Conservation (phyloP, 2,113 vertebrate genomes). For the Phoxinus phoxinus region DNA sequence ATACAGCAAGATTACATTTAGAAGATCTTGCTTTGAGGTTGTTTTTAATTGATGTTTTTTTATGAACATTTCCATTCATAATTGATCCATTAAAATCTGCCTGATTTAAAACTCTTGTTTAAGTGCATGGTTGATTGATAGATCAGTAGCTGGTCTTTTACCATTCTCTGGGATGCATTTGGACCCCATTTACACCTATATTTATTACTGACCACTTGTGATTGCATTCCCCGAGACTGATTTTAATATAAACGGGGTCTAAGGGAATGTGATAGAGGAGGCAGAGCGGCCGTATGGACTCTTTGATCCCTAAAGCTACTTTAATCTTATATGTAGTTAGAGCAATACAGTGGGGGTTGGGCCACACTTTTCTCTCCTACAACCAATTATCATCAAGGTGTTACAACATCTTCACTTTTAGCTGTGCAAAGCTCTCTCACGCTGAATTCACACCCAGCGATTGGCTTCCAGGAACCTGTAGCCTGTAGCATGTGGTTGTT, state of each 20-base stretch:
- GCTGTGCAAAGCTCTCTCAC: constrained; percentile 56
- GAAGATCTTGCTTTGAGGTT: not conserved
- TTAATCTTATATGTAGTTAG: constrained; percentile 37
- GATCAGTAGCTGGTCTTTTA: not conserved
- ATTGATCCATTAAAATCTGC: too few species aligned
- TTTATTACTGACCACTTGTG: constrained; percentile 1
- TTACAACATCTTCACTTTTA: constrained; percentile 31
- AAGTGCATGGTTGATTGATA: not conserved
- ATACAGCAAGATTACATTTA: not conserved
- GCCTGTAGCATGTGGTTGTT: constrained; percentile 48
- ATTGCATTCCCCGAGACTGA: not conserved
- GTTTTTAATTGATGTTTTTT: too few species aligned
- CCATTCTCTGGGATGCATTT: not conserved
- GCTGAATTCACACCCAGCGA: constrained; percentile 44
- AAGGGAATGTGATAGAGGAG: constrained; percentile 11
- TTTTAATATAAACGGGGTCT: not conserved
- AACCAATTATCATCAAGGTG: constrained; percentile 36
- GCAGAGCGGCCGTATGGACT: constrained; percentile 43
- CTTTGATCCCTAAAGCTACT: constrained; percentile 44
- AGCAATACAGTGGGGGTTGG: constrained; percentile 26
- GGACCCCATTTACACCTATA: not conserved
- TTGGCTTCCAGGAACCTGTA: constrained; percentile 64
- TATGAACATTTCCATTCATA: too few species aligned
- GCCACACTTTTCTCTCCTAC: constrained; percentile 36
- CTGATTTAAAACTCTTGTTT: not conserved